These are phyloP conservation scores for Palythoa grandis DNA, from an alignment of 92 coral and sea anemone species.

Conservation along the genomic window DNA sequence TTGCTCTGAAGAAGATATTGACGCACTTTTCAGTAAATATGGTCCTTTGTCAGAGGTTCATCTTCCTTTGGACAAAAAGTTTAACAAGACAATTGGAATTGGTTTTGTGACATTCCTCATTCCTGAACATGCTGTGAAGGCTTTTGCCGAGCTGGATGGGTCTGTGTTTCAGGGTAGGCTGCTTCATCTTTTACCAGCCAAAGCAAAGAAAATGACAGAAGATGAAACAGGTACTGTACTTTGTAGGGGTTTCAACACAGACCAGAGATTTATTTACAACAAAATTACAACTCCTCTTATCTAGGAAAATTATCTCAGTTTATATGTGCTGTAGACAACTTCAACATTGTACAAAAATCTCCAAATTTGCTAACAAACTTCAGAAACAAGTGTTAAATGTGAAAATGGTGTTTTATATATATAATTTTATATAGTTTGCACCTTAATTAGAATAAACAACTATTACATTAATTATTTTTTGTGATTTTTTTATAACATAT, in stretches of 20 bases:
- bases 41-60: slow-evolving; percentile 94
- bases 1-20: slow-evolving; percentile 92
- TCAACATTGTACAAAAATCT: no score
- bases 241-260: background rate
- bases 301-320: no score
- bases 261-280: background rate
- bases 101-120: slow-evolving; percentile 93
- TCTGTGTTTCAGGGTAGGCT: slow-evolving; percentile 88
- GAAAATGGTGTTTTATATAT: no score
- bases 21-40: slow-evolving; percentile 75
- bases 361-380: no score
- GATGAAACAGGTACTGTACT: slow-evolving; percentile 45
- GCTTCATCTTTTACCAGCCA: slow-evolving; percentile 91
- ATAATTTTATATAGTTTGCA: no score
- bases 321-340: no score
- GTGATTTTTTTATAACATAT: no score
- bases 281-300: no score
- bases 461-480: no score
- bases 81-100: slow-evolving; percentile 84
- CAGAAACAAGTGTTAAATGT: no score
- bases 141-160: slow-evolving; percentile 92
- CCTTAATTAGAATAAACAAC: no score
- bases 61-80: slow-evolving; percentile 87
- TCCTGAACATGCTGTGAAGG: slow-evolving; percentile 99
- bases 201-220: slow-evolving; percentile 73